phyloP scores from a whole-genome alignment of 2,113 vertebrate genomes.

The Symphodus melops region DNA sequence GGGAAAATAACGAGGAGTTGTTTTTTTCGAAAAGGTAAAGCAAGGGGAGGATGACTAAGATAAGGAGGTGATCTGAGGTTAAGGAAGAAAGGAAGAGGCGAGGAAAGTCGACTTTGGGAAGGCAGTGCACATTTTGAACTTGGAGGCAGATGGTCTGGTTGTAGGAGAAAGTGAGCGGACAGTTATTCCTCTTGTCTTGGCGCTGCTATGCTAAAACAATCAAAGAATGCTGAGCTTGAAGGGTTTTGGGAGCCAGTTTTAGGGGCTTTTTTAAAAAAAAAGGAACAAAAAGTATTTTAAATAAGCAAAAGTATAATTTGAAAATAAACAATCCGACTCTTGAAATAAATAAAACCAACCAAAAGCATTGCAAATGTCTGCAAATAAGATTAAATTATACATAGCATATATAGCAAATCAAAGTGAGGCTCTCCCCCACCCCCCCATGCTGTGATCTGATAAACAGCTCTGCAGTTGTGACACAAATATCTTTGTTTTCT shows the following conservation, averaged over 20 bases:
- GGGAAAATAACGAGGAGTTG: neutral
- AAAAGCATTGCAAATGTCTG: conserved; percentile 37
- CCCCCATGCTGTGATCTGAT: conserved; percentile 60
- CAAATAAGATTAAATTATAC: conserved; percentile 44
- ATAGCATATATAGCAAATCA: conserved; percentile 48
- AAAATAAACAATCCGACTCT: conserved; percentile 25
- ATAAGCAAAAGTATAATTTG: conserved; percentile 40
- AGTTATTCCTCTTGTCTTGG: conserved; percentile 12
- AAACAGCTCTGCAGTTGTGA: conserved; percentile 46
- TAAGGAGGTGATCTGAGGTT: neutral
- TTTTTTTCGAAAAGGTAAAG: neutral
- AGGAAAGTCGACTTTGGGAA: neutral
- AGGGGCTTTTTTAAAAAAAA: conserved; percentile 40
- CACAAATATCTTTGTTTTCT: conserved; percentile 36
- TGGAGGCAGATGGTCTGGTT: conserved; percentile 24
- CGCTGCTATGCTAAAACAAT: too few relatives aligned
- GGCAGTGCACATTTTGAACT: conserved; percentile 12
- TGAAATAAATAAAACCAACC: conserved; percentile 45
- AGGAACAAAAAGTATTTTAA: conserved; percentile 47
- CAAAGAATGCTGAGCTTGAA: neutral
- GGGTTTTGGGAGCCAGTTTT: neutral
- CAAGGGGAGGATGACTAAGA: conserved; percentile 1
- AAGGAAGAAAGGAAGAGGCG: neutral
- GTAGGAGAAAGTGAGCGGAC: conserved; percentile 17
- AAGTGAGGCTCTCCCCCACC: conserved; percentile 46